These are phyloP conservation scores for Apoda limacodes DNA, from an alignment of 2,888 invertebrate genomes.

Conservation along the genomic window DNA sequence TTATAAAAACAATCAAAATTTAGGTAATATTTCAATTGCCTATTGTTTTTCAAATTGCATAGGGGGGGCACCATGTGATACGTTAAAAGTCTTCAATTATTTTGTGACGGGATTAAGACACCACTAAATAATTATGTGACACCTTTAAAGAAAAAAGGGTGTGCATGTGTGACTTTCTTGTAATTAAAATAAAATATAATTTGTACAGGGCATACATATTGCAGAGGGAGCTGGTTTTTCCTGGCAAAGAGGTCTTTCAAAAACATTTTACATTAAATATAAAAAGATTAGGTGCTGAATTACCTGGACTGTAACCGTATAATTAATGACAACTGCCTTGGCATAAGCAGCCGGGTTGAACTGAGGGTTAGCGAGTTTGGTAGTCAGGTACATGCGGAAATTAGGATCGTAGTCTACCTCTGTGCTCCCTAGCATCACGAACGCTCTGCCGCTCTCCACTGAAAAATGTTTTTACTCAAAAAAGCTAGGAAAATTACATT, in stretches of 20 bases:
- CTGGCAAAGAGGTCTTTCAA: background rate
- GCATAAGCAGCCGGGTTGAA: conserved; percentile 90
- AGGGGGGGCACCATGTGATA: too few species aligned
- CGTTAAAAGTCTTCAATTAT: too few species aligned
- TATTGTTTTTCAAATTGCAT: too few species aligned
- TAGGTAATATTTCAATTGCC: too few species aligned
- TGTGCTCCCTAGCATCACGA: conserved; percentile 86
- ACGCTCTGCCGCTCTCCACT: conserved; percentile 80
- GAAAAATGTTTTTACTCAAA: conserved; percentile 7
- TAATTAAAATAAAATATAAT: too few species aligned
- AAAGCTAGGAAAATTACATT: too few species aligned
- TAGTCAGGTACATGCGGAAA: conserved; percentile 90
- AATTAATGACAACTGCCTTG: conserved; percentile 91
- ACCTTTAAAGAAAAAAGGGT: too few species aligned
- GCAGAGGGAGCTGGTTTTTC: too few species aligned
- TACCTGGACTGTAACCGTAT: conserved; percentile 86
- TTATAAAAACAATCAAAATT: too few species aligned
- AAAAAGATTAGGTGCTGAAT: background rate
- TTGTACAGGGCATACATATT: too few species aligned
- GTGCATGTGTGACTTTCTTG: background rate
- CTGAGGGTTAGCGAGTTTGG: conserved; percentile 89
- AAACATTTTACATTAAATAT: background rate
- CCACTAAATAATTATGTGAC: too few species aligned
- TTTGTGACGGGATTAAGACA: too few species aligned
- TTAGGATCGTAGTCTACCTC: conserved; percentile 92